Conservation (phyloP, 2,888 invertebrate species). For the Gnatocerus cornutus region DNA sequence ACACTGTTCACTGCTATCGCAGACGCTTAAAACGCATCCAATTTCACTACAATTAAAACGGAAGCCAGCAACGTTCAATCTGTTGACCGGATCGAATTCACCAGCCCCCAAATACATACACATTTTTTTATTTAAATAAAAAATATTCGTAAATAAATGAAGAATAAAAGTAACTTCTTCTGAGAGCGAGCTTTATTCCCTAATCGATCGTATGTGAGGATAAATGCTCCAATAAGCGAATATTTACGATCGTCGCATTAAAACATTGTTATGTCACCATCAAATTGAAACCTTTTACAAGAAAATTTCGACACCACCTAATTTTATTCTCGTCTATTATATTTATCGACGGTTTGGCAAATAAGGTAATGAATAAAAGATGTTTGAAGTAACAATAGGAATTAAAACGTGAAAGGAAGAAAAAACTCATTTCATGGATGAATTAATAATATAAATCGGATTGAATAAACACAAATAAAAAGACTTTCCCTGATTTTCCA, state of each 20-base stretch:
- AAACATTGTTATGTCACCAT: not conserved
- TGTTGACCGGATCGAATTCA: conserved; percentile 9
- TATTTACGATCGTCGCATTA: not conserved
- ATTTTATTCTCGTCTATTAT: no score
- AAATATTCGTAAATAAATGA: not conserved
- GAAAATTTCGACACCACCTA: no score
- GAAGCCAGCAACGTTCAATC: conserved; percentile 9
- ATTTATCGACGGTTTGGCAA: no score
- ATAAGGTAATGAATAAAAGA: no score
- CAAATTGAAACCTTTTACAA: no score
- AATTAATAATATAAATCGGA: no score
- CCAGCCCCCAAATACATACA: not conserved
- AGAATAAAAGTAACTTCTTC: not conserved
- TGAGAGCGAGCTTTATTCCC: not conserved
- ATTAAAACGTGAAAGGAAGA: no score
- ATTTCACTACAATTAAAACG: conserved; percentile 22
- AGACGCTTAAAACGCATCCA: conserved; percentile 26
- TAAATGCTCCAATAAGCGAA: not conserved
- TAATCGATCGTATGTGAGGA: conserved; percentile 1
- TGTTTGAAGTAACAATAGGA: no score
- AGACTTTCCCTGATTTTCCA: not conserved
- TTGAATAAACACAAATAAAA: no score
- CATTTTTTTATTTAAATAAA: not conserved
- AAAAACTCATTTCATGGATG: no score
- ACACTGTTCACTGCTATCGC: conserved; percentile 18